Evolutionary conservation across 2,888 invertebrate genomes (phyloP).

Genomic region (Spialia ferax): DNA sequence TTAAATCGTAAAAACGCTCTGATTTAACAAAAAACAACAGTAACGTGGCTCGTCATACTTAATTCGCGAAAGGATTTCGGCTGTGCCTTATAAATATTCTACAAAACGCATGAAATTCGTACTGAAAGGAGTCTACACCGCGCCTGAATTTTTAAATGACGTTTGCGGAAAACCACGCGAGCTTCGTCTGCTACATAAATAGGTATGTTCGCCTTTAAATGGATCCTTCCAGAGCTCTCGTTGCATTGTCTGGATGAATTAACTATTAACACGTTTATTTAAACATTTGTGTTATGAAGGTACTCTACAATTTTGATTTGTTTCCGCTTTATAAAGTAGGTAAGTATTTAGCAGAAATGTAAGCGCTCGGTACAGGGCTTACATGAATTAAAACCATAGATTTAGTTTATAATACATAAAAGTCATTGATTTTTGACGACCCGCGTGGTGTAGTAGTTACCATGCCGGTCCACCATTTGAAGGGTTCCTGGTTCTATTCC

Average conservation of each 20-base stretch:
- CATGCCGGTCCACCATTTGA: no score
- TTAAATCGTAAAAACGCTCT: neutral
- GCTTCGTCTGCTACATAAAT: slow-evolving; percentile 38
- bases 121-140: slow-evolving; percentile 40
- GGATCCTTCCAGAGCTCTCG: slow-evolving; percentile 24
- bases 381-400: no score
- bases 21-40: slow-evolving; percentile 13
- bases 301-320: no score
- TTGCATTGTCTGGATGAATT: slow-evolving; percentile 31
- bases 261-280: slow-evolving; percentile 22
- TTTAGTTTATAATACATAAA: no score
- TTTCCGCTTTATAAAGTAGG: no score
- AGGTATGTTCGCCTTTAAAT: slow-evolving; percentile 29
- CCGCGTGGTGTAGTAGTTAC: no score
- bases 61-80: slow-evolving; percentile 20
- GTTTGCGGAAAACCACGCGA: slow-evolving; percentile 48
- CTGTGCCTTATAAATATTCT: slow-evolving; percentile 30
- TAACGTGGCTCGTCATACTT: slow-evolving; percentile 17
- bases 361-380: no score
- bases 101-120: slow-evolving; percentile 39
- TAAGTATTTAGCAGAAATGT: no score
- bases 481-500: no score
- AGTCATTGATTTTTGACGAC: no score
- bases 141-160: slow-evolving; percentile 40
- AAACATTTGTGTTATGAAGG: slow-evolving; percentile 9